Evolutionary conservation across 2,888 invertebrate genomes (phyloP).

Genomic region (Agrilus biguttatus): DNA sequence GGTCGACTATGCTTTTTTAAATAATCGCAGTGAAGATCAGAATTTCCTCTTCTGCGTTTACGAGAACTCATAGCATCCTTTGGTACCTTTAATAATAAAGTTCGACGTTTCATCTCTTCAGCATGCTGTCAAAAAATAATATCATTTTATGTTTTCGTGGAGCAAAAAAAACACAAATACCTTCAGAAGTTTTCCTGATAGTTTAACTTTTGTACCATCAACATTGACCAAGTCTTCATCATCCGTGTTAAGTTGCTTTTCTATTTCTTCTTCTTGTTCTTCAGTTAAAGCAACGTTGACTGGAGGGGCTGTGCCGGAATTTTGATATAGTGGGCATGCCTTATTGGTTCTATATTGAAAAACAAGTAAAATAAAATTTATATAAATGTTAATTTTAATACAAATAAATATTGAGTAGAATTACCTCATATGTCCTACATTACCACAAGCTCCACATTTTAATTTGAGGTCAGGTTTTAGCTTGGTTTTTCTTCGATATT

Average conservation of each 20-base stretch:
- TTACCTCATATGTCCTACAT: constrained; percentile 54
- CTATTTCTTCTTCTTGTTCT: constrained; percentile 70
- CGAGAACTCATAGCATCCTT: constrained; percentile 49
- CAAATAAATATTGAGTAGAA: constrained; percentile 11
- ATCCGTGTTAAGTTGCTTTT: constrained; percentile 60
- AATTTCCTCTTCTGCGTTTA: constrained; percentile 52
- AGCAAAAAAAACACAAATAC: constrained; percentile 25
- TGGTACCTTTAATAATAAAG: constrained; percentile 63
- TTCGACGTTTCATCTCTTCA: constrained; percentile 70
- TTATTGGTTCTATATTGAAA: constrained; percentile 66
- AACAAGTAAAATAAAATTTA: neutral
- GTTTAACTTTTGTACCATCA: constrained; percentile 85
- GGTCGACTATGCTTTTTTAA: constrained; percentile 67
- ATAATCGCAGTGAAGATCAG: constrained; percentile 76
- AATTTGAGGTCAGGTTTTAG: constrained; percentile 80
- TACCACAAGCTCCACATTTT: constrained; percentile 95
- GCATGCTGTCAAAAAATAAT: constrained; percentile 45
- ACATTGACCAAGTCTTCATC: constrained; percentile 83
- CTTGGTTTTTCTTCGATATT: constrained; percentile 64
- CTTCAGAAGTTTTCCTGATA: constrained; percentile 78
- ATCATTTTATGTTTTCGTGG: neutral
- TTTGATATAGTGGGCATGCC: constrained; percentile 88
- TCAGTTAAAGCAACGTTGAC: constrained; percentile 62
- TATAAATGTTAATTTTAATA: neutral
- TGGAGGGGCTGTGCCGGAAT: constrained; percentile 42